Evolutionary conservation across 1,140 invertebrate species (phyloP).

Genomic region (Chlorops oryzae): DNA sequence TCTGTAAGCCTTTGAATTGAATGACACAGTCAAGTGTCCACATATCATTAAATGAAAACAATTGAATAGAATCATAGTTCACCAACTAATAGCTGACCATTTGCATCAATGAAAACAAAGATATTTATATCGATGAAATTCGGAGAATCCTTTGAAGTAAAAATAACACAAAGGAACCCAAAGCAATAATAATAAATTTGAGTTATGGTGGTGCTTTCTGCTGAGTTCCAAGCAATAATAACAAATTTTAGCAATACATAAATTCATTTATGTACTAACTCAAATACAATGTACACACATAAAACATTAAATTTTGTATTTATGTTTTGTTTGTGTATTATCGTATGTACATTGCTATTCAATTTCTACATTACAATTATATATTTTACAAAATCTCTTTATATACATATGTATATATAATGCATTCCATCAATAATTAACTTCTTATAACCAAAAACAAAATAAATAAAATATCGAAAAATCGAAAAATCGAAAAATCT

Average conservation of each 20-base stretch:
- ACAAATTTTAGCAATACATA: neutral
- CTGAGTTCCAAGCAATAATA: slow-evolving; percentile 22
- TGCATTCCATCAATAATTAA: slow-evolving; percentile 10
- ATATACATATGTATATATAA: neutral
- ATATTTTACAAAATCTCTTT: neutral
- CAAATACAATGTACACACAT: slow-evolving; percentile 1
- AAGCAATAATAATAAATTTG: too few relatives aligned
- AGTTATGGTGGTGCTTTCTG: slow-evolving; percentile 48
- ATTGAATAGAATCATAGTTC: too few relatives aligned
- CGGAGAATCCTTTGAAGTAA: too few relatives aligned
- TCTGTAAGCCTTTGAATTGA: too few relatives aligned
- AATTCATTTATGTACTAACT: neutral
- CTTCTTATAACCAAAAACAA: slow-evolving; percentile 24
- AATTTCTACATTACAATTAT: slow-evolving; percentile 1
- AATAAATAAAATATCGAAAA: neutral
- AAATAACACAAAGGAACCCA: too few relatives aligned
- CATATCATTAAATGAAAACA: too few relatives aligned
- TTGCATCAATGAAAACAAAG: too few relatives aligned
- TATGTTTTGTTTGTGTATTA: neutral
- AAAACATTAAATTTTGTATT: slow-evolving; percentile 1
- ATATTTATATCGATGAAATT: too few relatives aligned
- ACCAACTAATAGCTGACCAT: too few relatives aligned
- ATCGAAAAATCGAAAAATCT: too few relatives aligned
- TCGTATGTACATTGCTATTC: slow-evolving; percentile 1
- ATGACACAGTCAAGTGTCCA: too few relatives aligned